Conservation (phyloP, 1,140 invertebrate genomes). For the Drosophila pandora region DNA sequence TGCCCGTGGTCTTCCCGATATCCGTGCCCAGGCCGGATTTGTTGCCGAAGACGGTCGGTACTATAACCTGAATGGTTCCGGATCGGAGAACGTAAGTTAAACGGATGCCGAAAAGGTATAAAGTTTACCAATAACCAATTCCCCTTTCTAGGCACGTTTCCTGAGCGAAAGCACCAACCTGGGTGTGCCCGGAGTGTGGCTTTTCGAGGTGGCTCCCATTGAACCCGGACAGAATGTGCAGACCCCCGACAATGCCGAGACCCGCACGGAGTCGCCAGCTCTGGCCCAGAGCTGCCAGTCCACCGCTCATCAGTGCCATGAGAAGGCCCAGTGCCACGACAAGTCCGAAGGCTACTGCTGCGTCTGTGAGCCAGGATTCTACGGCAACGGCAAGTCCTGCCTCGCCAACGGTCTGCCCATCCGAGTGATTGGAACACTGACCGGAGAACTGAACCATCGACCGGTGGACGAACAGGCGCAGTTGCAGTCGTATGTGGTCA, state of each 20-base stretch:
- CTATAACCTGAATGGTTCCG: conserved; percentile 91
- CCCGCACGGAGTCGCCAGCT: conserved; percentile 81
- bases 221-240: conserved; percentile 86
- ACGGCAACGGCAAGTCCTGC: conserved; percentile 96
- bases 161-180: conserved; percentile 88
- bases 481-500: conserved; percentile 96
- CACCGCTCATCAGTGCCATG: conserved; percentile 89
- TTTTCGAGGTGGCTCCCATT: conserved; percentile 91
- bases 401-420: conserved; percentile 92
- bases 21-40: conserved; percentile 96
- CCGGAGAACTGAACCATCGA: conserved; percentile 91
- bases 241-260: conserved; percentile 87
- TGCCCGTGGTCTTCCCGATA: conserved; percentile 89
- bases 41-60: conserved; percentile 91
- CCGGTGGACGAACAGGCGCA: conserved; percentile 88
- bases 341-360: conserved; percentile 94
- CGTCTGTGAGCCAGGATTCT: conserved; percentile 90
- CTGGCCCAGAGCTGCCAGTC: conserved; percentile 85
- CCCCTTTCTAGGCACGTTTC: conserved; percentile 86
- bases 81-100: conserved; percentile 90
- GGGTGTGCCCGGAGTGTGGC: conserved; percentile 91
- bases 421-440: conserved; percentile 93
- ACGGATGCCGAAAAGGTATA: too few relatives aligned
- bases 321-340: conserved; percentile 92
- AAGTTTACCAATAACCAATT: not conserved